Percentiles rank a stretch among this genome's conserved stretches.
phyloP scores from a whole-genome alignment of 2,888 invertebrate genomes.

The Biston betularia region DNA sequence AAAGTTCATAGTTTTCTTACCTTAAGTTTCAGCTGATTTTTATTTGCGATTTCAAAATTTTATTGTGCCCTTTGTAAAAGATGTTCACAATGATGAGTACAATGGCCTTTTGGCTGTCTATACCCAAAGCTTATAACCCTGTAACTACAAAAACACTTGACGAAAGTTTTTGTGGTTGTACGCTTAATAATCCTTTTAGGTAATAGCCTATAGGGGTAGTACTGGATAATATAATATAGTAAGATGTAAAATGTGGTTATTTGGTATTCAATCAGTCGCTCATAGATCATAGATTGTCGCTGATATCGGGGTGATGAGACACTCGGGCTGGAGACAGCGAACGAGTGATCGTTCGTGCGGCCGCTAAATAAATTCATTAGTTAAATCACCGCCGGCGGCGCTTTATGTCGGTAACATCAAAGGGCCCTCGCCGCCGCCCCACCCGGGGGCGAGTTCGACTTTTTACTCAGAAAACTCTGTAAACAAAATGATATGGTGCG shows the following conservation, averaged over 20 bases:
- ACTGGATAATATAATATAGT: no score
- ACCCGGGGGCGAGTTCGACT: constrained; percentile 81
- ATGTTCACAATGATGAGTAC: no score
- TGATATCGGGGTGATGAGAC: constrained; percentile 33
- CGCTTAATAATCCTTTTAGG: no score
- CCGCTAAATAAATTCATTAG: constrained; percentile 87
- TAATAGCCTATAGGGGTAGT: no score
- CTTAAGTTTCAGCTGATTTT: no score
- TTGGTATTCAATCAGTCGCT: constrained; percentile 29
- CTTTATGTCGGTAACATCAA: constrained; percentile 86
- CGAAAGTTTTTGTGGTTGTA: no score
- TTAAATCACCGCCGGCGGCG: constrained; percentile 86
- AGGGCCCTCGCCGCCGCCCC: constrained; percentile 72
- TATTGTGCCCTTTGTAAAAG: no score
- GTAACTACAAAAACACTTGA: no score
- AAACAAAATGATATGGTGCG: constrained; percentile 85
- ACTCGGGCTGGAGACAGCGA: constrained; percentile 45
- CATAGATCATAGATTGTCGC: constrained; percentile 25
- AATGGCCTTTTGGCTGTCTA: no score
- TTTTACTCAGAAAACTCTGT: constrained; percentile 85
- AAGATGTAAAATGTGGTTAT: background rate
- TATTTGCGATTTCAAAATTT: no score
- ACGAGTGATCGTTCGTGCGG: constrained; percentile 69
- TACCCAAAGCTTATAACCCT: no score
- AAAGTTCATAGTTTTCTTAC: no score